phyloP scores from a whole-genome alignment of 2,888 invertebrate species.

The Sphecodes monilicornis region DNA sequence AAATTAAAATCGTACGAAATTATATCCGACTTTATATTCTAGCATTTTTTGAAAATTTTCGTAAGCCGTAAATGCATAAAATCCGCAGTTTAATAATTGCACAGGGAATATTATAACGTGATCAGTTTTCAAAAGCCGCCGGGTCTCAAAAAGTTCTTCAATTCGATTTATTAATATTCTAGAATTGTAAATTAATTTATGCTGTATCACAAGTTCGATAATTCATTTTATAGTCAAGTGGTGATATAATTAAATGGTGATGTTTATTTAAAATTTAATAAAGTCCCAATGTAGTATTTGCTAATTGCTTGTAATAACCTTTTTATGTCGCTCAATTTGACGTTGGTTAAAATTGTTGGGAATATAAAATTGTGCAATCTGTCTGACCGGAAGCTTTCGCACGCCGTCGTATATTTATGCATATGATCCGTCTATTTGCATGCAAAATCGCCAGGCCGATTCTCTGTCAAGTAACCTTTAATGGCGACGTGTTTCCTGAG shows the following conservation, averaged over 20 bases:
- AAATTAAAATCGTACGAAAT: no score
- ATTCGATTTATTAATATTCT: background rate
- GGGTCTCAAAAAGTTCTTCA: background rate
- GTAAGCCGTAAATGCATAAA: no score
- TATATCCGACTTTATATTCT: no score
- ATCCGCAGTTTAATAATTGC: no score
- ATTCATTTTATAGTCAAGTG: no score
- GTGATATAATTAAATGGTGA: no score
- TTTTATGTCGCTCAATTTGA: no score
- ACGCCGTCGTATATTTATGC: background rate
- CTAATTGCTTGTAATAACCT: no score
- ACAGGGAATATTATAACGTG: background rate
- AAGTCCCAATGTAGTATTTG: no score
- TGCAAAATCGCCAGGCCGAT: background rate
- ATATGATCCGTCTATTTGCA: background rate
- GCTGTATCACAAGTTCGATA: no score
- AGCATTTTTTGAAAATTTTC: no score
- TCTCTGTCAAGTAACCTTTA: constrained; percentile 5
- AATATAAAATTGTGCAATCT: background rate
- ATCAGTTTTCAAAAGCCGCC: background rate
- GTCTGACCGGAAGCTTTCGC: background rate
- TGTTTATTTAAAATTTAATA: background rate
- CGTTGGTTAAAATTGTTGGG: background rate
- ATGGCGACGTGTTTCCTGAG: background rate
- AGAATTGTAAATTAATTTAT: background rate